Base-by-base conservation (phyloP, 1,140 invertebrate species). In the Pogonomyrmex barbatus region DNA sequence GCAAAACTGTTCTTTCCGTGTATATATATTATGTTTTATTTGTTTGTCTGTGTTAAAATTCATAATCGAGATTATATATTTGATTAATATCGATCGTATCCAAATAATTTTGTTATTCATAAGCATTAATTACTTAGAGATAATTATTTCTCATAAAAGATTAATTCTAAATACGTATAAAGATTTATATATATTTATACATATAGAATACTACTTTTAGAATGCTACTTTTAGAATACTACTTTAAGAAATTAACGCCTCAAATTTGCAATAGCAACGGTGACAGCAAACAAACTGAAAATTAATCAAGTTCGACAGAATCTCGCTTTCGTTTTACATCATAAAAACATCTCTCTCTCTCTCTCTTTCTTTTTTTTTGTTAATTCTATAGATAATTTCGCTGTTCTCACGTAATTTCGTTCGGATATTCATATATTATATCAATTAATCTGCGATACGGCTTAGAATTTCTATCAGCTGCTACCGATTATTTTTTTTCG, bases 401-500 rank as follows among this genome's bases (percentile, higher is more conserved):
- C 67, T 42, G 6, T 54, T 12, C 42, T 47, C n/a, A 47, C 24
- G 62, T n/a, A 47, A 79, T 67, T 2, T 10, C n/a, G 45, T 67
- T 52, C 2, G 68, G 68, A 68, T 68, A 81, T 68, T 79, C 77
- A 79, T 56, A 10, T 0, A 39, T 65, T 24, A 0, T 24, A n/a
- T n/a, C n/a, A n/a, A n/a, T n/a, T n/a, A 65, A 76, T 45, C 14
- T 60, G 42, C 36, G 42, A 9, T 39, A 12, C 24, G 12, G 47
- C 24, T 73, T 33, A 63, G 45, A 79, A 10, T 39, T 52, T 56
- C 9, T 3, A 45, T 58, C 54, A 30, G 17, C 1, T n/a, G 30
- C 14, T 39, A 82, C 47, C 30, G 79, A 71, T 71, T 71, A n/a
- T 71, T 82, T 58, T 47, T 3, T n/a, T 8, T 56, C n/a, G n/a